These are phyloP conservation scores for Nomada hirtipes DNA, from an alignment of 2,888 invertebrate genomes.

Conservation along the genomic window DNA sequence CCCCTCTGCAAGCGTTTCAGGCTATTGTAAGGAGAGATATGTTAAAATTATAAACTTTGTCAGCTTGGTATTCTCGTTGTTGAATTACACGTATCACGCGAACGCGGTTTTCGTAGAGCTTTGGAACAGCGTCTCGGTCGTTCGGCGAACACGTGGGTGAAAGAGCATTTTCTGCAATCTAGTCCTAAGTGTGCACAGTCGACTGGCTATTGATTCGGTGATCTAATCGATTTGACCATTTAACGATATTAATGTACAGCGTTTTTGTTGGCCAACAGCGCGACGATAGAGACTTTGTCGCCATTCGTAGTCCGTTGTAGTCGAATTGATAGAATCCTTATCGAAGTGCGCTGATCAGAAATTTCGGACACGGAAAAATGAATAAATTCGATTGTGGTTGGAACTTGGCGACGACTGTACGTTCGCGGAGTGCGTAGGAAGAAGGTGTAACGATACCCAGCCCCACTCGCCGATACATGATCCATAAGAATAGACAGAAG, in stretches of 20 bases:
- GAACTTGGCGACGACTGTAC: background rate
- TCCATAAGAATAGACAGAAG: slow-evolving; percentile 2
- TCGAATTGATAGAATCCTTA: background rate
- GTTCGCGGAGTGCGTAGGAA: background rate
- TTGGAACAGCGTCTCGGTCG: slow-evolving; percentile 5
- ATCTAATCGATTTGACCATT: slow-evolving; percentile 18
- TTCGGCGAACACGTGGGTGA: slow-evolving; percentile 58
- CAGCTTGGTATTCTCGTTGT: slow-evolving; percentile 7
- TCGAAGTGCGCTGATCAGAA: background rate
- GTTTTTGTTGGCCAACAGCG: slow-evolving; percentile 11
- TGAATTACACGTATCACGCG: background rate
- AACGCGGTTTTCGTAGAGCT: slow-evolving; percentile 1
- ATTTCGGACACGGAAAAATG: background rate
- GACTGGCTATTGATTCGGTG: slow-evolving; percentile 28
- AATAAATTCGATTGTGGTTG: slow-evolving; percentile 4
- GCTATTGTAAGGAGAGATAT: background rate
- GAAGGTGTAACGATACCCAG: slow-evolving; percentile 13
- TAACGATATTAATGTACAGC: slow-evolving; percentile 21
- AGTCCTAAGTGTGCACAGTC: slow-evolving; percentile 34
- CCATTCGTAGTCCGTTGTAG: too few species aligned
- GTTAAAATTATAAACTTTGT: background rate
- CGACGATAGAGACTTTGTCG: background rate
- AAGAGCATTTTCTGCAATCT: slow-evolving; percentile 36
- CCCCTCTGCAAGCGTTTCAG: background rate
- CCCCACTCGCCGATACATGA: background rate